Evolutionary conservation across 2,888 invertebrate species (phyloP).

Genomic region (Plebejus argus): DNA sequence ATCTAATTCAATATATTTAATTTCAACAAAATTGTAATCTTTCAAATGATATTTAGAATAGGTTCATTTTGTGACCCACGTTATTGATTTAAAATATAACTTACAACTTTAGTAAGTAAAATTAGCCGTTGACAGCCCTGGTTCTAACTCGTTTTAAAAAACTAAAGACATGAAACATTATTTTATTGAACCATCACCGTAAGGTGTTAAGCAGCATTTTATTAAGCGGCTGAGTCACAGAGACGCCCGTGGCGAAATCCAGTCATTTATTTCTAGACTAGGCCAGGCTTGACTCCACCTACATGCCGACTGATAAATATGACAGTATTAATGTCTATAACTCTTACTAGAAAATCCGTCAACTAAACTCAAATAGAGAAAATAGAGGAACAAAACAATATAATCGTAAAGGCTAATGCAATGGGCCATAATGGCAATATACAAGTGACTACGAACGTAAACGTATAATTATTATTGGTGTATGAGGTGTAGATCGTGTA

Average conservation of each 20-base stretch:
- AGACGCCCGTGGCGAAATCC: conserved; percentile 49
- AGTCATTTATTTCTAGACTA: conserved; percentile 52
- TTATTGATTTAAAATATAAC: neutral
- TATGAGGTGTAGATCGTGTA: no score
- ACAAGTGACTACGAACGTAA: no score
- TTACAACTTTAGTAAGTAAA: neutral
- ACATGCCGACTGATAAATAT: conserved; percentile 55
- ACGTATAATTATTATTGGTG: no score
- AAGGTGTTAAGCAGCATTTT: conserved; percentile 47
- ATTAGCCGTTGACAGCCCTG: neutral
- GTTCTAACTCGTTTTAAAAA: conserved; percentile 27
- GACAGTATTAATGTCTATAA: conserved; percentile 56
- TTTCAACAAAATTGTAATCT: no score
- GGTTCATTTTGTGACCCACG: no score
- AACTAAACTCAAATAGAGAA: neutral
- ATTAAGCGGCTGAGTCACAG: conserved; percentile 47
- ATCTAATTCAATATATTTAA: no score
- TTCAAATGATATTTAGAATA: no score
- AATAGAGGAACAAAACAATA: neutral
- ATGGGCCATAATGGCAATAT: no score
- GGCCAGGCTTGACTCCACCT: conserved; percentile 44
- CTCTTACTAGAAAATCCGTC: conserved; percentile 37
- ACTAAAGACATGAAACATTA: conserved; percentile 27
- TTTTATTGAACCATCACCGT: conserved; percentile 40
- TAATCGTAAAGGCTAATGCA: no score